A percentile compares a stretch with the other conserved stretches of the same genome.
Evolutionary conservation across 2,797 vertebrate genomes (phyloP).

Genomic region (Dicrostonyx torquatus): DNA sequence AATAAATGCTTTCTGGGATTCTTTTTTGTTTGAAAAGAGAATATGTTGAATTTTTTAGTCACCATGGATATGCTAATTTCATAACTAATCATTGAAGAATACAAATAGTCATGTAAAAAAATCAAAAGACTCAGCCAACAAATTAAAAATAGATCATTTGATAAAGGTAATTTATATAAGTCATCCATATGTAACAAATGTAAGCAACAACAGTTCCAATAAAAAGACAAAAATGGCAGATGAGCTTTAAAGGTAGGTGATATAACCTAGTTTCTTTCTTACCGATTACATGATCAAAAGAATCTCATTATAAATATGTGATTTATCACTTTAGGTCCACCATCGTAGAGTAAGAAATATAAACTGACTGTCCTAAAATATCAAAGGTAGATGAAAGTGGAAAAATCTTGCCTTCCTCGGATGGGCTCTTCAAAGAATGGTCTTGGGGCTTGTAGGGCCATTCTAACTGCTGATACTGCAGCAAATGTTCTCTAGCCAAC

Average conservation of each 20-base stretch:
- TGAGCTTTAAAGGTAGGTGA: background rate
- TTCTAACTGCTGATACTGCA: background rate
- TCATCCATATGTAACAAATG: background rate
- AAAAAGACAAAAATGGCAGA: background rate
- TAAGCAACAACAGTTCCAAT: background rate
- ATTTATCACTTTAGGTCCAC: background rate
- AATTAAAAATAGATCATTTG: background rate
- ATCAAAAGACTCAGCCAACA: background rate
- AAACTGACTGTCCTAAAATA: background rate
- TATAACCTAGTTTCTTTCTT: background rate
- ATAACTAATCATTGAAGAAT: background rate
- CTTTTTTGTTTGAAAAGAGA: background rate
- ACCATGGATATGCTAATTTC: background rate
- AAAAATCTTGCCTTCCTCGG: background rate
- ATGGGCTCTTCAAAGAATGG: background rate
- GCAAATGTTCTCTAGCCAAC: background rate
- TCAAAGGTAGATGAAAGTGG: background rate
- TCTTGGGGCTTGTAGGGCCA: background rate
- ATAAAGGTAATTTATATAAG: conserved; percentile 19
- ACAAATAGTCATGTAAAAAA: background rate
- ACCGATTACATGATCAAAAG: background rate
- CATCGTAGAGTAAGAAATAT: background rate
- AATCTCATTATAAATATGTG: background rate
- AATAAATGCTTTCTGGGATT: background rate
- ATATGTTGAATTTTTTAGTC: background rate